Percentiles rank a stretch among this genome's conserved stretches.
Evolutionary conservation across 2,797 vertebrate species (phyloP).

Genomic region (Geotrypetes seraphini): DNA sequence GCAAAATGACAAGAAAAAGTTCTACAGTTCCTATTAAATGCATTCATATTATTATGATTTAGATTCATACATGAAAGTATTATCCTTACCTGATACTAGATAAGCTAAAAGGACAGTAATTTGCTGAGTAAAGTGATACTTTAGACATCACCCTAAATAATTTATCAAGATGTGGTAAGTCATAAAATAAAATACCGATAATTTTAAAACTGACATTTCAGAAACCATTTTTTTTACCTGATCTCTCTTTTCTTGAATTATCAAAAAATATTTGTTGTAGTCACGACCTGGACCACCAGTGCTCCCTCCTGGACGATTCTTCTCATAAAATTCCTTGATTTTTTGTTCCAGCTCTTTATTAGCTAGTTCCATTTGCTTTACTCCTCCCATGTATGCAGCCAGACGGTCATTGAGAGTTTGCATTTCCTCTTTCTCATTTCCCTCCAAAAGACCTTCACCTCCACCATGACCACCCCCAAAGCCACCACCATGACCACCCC

Average conservation of each 20-base stretch:
- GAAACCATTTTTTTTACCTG: constrained; percentile 46
- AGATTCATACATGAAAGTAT: too few relatives aligned
- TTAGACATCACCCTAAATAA: too few relatives aligned
- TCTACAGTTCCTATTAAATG: too few relatives aligned
- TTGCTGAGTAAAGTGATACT: too few relatives aligned
- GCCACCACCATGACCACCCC: not conserved
- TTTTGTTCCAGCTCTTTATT: constrained; percentile 52
- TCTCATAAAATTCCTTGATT: constrained; percentile 52
- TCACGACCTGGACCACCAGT: constrained; percentile 33
- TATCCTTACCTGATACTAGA: too few relatives aligned
- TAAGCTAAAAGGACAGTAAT: too few relatives aligned
- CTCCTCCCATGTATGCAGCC: constrained; percentile 59
- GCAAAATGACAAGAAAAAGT: too few relatives aligned
- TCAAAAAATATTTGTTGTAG: constrained; percentile 44
- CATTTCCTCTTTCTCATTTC: constrained; percentile 64
- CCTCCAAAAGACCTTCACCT: constrained; percentile 9
- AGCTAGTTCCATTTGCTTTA: constrained; percentile 52
- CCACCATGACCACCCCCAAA: not conserved
- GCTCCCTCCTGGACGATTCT: constrained; percentile 42
- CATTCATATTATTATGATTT: too few relatives aligned
- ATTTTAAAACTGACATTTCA: too few relatives aligned
- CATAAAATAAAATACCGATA: too few relatives aligned
- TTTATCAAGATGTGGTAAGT: too few relatives aligned
- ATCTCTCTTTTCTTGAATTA: constrained; percentile 56
- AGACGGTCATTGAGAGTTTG: constrained; percentile 69